phyloP scores from a whole-genome alignment of 2,797 vertebrate species.

The Psittacula echo region DNA sequence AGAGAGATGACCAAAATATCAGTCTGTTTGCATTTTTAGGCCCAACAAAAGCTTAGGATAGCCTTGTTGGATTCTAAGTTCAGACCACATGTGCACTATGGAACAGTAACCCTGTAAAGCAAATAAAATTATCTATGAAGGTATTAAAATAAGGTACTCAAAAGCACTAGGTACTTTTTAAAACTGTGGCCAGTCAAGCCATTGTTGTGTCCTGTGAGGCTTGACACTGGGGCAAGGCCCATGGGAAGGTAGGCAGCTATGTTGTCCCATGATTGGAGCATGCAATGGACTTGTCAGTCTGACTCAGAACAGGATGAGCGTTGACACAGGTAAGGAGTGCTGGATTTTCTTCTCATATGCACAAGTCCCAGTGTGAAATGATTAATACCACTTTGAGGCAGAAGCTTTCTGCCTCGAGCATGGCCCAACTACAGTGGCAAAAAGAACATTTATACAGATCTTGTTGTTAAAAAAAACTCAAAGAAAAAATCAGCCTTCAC shows the following conservation, averaged over 20 bases:
- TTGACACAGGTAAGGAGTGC: neutral
- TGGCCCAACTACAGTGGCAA: neutral
- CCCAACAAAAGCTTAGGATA: neutral
- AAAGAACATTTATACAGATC: neutral
- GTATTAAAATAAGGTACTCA: neutral
- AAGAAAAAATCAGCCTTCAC: neutral
- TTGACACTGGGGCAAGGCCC: neutral
- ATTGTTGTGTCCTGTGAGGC: neutral
- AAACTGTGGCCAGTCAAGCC: neutral
- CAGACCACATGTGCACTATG: accelerated
- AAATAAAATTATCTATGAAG: neutral
- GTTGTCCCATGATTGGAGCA: neutral
- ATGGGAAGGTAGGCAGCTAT: neutral
- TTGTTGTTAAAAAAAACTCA: neutral
- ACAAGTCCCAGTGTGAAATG: conserved; percentile 11
- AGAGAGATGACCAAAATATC: neutral
- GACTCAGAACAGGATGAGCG: conserved; percentile 20
- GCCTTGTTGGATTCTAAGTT: neutral
- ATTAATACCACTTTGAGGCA: conserved; percentile 15
- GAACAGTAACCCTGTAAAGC: neutral
- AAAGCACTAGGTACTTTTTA: neutral
- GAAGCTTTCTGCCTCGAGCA: neutral
- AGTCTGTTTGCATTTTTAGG: neutral
- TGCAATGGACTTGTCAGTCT: neutral
- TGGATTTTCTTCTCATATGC: neutral